phyloP scores from a whole-genome alignment of 2,888 invertebrate genomes.

The Andrena chrysosceles region DNA sequence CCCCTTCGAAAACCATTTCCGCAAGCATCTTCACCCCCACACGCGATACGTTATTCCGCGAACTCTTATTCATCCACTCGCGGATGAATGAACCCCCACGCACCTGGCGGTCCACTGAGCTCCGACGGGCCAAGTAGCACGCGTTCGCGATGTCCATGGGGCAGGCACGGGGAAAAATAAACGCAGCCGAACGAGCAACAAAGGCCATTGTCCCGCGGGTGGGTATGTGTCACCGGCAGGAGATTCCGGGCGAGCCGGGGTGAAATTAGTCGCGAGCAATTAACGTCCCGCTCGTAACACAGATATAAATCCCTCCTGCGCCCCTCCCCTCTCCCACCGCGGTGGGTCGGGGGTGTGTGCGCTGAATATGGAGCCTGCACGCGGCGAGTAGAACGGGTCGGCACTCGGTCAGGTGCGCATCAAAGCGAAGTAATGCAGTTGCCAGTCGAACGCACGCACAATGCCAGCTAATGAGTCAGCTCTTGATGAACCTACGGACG shows the following conservation, averaged over 20 bases:
- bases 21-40: too few species aligned
- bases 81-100: too few species aligned
- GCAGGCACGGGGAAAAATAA: constrained; percentile 22
- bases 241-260: constrained; percentile 44
- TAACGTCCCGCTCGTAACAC: constrained; percentile 48
- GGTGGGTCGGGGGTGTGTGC: background rate
- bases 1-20: too few species aligned
- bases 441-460: constrained; percentile 59
- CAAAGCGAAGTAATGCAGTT: constrained; percentile 68
- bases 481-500: constrained; percentile 58
- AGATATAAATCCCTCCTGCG: constrained; percentile 52
- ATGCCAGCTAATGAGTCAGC: constrained; percentile 64
- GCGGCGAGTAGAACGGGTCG: background rate
- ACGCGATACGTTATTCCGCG: too few species aligned
- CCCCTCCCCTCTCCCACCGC: background rate
- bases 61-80: too few species aligned
- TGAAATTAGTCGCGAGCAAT: constrained; percentile 63
- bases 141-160: background rate
- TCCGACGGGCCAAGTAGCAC: background rate
- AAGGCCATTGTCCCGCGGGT: constrained; percentile 45
- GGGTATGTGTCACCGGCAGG: constrained; percentile 45
- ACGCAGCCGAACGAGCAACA: constrained; percentile 36
- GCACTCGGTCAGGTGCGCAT: constrained; percentile 60
- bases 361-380: background rate
- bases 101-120: too few species aligned